These are phyloP conservation scores for Papilio machaon DNA, from an alignment of 1,140 invertebrate species.

Conservation along the genomic window DNA sequence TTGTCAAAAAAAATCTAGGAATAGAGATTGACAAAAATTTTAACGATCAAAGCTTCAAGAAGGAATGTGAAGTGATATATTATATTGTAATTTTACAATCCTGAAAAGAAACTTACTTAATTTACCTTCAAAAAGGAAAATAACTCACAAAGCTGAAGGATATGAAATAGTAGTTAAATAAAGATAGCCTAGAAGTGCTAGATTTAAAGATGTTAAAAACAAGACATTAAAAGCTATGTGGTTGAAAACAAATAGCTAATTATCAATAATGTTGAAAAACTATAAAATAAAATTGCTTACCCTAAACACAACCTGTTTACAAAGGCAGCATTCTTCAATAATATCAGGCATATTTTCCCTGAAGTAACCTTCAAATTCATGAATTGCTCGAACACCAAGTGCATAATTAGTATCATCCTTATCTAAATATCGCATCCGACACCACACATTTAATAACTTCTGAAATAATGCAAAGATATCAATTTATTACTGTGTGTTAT, in stretches of 20 bases:
- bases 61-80: too few relatives aligned
- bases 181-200: too few relatives aligned
- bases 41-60: too few relatives aligned
- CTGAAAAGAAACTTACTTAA: too few relatives aligned
- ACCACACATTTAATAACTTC: slow-evolving; percentile 69
- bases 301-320: slow-evolving; percentile 71
- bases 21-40: too few relatives aligned
- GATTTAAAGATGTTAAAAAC: too few relatives aligned
- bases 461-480: slow-evolving; percentile 51
- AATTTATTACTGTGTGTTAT: slow-evolving; percentile 15
- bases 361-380: slow-evolving; percentile 76
- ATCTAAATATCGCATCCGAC: slow-evolving; percentile 65
- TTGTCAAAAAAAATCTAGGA: too few relatives aligned
- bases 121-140: too few relatives aligned
- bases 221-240: too few relatives aligned
- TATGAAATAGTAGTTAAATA: too few relatives aligned
- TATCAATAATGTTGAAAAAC: not conserved
- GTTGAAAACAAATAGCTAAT: not conserved
- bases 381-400: slow-evolving; percentile 67
- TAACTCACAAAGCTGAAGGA: too few relatives aligned
- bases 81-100: too few relatives aligned
- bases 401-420: slow-evolving; percentile 65
- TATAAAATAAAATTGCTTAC: slow-evolving; percentile 51
- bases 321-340: slow-evolving; percentile 69
- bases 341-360: slow-evolving; percentile 67